These are phyloP conservation scores for Borostomias antarcticus DNA, from an alignment of 2,797 vertebrate species.

Conservation along the genomic window DNA sequence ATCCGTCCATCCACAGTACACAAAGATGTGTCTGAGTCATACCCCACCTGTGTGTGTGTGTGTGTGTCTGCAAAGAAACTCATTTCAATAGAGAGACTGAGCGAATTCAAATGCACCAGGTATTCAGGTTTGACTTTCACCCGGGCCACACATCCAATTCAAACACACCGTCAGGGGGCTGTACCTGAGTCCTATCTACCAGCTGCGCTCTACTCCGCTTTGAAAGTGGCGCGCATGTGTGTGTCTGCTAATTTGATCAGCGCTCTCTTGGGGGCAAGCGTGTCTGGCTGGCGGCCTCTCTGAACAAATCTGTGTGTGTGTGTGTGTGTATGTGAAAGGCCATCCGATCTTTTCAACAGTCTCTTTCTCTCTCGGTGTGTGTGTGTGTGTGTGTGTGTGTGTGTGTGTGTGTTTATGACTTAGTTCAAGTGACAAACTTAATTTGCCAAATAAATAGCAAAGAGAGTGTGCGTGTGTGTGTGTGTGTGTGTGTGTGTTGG, in stretches of 20 bases:
- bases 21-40: no score
- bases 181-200: neutral
- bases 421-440: slow-evolving; percentile 33
- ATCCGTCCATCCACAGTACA: no score
- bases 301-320: neutral
- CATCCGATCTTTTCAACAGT: neutral
- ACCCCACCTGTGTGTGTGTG: neutral
- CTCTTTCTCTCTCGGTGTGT: neutral
- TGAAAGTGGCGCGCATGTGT: neutral
- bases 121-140: neutral
- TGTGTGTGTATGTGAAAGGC: neutral
- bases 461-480: slow-evolving; percentile 14
- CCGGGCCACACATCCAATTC: neutral
- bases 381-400: slow-evolving; percentile 4
- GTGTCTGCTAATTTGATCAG: neutral
- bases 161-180: neutral
- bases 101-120: neutral
- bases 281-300: neutral
- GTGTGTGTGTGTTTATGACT: neutral
- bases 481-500: neutral
- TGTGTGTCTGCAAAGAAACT: neutral
- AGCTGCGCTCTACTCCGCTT: neutral
- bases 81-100: neutral
- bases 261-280: neutral
- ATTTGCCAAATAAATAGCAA: slow-evolving; percentile 35